Evolutionary conservation across 1,140 invertebrate species (phyloP).

Genomic region (Eciton burchellii): DNA sequence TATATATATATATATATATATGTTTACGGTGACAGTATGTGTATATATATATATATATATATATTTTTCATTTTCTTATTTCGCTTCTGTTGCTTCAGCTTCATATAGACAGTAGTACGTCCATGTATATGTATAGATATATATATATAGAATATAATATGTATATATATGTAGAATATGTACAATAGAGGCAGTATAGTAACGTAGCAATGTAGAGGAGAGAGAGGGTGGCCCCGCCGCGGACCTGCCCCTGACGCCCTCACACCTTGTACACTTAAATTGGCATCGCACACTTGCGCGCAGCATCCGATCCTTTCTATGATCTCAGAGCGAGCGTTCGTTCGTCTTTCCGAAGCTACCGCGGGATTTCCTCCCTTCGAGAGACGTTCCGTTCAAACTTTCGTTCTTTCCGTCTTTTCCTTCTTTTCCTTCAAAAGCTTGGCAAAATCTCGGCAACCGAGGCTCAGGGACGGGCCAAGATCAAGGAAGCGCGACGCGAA

Average conservation of each 20-base stretch:
- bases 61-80: constrained; percentile 20
- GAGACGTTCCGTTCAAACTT: too few species aligned
- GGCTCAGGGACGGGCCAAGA: too few species aligned
- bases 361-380: constrained; percentile 1
- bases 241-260: constrained; percentile 82
- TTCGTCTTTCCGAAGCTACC: constrained; percentile 50
- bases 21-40: constrained; percentile 70
- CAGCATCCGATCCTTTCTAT: constrained; percentile 75
- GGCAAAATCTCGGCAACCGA: too few species aligned
- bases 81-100: constrained; percentile 45
- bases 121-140: constrained; percentile 76
- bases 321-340: constrained; percentile 75
- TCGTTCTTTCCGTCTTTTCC: too few species aligned
- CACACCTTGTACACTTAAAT: constrained; percentile 77
- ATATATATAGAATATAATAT: constrained; percentile 80
- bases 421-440: too few species aligned
- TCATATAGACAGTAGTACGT: constrained; percentile 74
- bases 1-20: constrained; percentile 70
- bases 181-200: constrained; percentile 83
- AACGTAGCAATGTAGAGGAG: constrained; percentile 84
- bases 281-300: constrained; percentile 78
- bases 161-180: constrained; percentile 82
- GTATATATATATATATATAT: constrained; percentile 72
- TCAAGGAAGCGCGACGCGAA: not conserved
- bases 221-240: constrained; percentile 83